Conservation (phyloP, 2,797 vertebrate genomes). For the Gymnocypris eckloni region DNA sequence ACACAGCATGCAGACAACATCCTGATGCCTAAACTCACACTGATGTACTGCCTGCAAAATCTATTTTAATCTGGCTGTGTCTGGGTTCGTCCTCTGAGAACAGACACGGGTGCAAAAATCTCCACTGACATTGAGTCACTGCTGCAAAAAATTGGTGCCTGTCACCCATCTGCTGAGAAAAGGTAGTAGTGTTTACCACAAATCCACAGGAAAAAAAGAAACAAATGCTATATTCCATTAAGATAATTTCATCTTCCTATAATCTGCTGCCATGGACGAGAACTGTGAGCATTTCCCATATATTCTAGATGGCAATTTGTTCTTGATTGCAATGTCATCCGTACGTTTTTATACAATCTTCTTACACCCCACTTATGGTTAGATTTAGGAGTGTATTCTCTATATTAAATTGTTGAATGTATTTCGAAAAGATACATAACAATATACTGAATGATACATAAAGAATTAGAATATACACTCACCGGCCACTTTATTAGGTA, state of each 20-base stretch:
- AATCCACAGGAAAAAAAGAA: neutral
- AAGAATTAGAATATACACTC: neutral
- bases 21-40: conserved; percentile 54
- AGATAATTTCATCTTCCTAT: neutral
- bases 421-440: neutral
- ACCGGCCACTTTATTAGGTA: too few species aligned
- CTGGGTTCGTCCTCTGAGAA: conserved; percentile 55
- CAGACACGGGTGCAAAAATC: conserved; percentile 49
- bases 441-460: neutral
- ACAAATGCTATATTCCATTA: neutral
- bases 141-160: conserved; percentile 16
- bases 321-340: neutral
- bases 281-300: neutral
- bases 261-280: neutral
- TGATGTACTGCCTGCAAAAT: conserved; percentile 55
- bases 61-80: conserved; percentile 55
- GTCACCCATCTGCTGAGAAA: neutral
- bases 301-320: neutral
- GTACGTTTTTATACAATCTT: neutral
- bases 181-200: conserved; percentile 20
- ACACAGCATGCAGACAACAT: conserved; percentile 51
- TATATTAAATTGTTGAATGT: too few species aligned
- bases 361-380: neutral
- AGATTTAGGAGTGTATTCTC: too few species aligned
- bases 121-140: conserved; percentile 49